These are phyloP conservation scores for Nephrotoma flavescens DNA, from an alignment of 2,888 invertebrate species.

Conservation along the genomic window DNA sequence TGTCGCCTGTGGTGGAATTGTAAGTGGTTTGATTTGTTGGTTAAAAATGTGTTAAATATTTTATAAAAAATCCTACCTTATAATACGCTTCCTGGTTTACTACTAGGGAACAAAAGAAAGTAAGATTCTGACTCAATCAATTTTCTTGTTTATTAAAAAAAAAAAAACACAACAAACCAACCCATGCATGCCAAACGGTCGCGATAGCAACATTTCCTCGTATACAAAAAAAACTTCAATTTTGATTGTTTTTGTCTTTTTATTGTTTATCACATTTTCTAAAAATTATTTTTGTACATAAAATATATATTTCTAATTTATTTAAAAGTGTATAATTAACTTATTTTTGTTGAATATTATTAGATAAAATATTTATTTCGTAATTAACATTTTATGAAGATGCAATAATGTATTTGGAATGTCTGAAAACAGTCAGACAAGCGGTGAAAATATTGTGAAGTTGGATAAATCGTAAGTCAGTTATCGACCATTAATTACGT, in stretches of 20 bases:
- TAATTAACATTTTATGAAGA: not conserved
- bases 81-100: no score
- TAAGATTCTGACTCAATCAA: not conserved
- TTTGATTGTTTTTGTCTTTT: not conserved
- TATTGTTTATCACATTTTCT: not conserved
- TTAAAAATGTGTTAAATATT: no score
- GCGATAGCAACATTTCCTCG: not conserved
- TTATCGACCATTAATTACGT: not conserved
- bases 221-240: not conserved
- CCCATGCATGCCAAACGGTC: not conserved
- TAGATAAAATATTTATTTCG: not conserved
- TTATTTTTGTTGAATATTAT: not conserved
- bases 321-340: not conserved
- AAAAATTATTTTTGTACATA: not conserved
- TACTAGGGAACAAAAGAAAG: not conserved
- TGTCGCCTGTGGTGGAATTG: not conserved
- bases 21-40: not conserved
- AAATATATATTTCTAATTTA: not conserved
- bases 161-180: not conserved
- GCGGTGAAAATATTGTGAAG: not conserved
- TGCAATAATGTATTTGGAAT: slow-evolving; percentile 1
- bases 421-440: not conserved
- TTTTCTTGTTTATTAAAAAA: not conserved
- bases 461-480: not conserved
- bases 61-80: no score